Conservation (phyloP, 2,888 invertebrate species). For the Orchesella flavescens region DNA sequence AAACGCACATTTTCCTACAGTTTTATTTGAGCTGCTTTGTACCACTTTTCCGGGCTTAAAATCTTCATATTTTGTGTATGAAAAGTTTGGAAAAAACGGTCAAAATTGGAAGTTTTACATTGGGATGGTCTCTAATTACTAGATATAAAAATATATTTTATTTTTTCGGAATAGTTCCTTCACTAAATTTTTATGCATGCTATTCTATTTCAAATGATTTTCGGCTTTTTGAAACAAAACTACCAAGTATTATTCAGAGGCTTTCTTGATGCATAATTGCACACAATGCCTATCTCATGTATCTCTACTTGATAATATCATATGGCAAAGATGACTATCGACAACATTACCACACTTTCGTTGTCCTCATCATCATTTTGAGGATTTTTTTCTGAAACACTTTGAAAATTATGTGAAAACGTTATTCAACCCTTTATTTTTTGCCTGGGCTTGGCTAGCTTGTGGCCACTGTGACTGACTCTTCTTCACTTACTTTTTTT, state of each 20-base stretch:
- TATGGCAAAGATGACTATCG: too few species aligned
- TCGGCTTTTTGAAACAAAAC: neutral
- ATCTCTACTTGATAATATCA: too few species aligned
- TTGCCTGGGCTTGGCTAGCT: neutral
- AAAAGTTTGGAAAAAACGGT: conserved; percentile 24
- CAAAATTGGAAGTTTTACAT: conserved; percentile 1
- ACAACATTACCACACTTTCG: too few species aligned
- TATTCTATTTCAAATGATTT: neutral
- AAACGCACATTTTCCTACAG: conserved; percentile 1
- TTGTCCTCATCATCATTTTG: too few species aligned
- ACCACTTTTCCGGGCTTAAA: neutral
- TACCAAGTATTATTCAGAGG: too few species aligned
- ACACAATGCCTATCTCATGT: too few species aligned
- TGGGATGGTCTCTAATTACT: neutral
- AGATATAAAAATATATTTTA: neutral
- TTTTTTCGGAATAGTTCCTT: neutral
- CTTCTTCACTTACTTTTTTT: neutral
- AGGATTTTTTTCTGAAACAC: too few species aligned
- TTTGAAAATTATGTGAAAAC: neutral
- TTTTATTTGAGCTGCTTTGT: conserved; percentile 6
- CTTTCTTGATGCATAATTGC: too few species aligned
- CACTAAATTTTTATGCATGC: neutral
- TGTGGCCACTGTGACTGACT: neutral
- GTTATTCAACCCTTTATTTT: neutral
- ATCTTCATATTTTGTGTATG: too few species aligned